A percentile compares a stretch with the other conserved stretches of the same genome.
Evolutionary conservation across 2,797 vertebrate genomes (phyloP).

Genomic region (Capromys pilorides): DNA sequence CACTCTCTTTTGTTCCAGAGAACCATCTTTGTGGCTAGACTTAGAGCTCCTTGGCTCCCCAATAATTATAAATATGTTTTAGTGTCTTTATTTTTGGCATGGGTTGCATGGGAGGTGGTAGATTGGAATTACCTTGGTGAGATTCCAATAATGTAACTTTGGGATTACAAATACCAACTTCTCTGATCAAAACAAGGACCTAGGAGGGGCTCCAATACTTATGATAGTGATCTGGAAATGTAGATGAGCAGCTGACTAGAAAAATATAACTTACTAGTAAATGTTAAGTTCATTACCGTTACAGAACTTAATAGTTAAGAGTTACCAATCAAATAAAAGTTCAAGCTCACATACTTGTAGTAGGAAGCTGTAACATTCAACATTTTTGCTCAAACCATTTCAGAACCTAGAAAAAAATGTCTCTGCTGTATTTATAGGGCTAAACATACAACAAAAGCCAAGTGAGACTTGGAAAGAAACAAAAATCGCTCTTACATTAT

Average conservation of each 20-base stretch:
- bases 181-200: too few relatives aligned
- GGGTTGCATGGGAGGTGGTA: too few relatives aligned
- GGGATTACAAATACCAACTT: too few relatives aligned
- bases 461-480: neutral
- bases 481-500: neutral
- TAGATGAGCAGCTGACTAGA: neutral
- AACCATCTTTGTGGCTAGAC: too few relatives aligned
- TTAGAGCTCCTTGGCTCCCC: too few relatives aligned
- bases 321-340: constrained; percentile 17
- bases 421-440: neutral
- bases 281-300: neutral
- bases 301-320: constrained; percentile 36
- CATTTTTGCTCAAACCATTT: neutral
- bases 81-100: too few relatives aligned
- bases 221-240: neutral
- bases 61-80: too few relatives aligned
- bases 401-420: neutral
- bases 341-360: neutral
- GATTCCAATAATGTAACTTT: too few relatives aligned
- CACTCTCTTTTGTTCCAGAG: too few relatives aligned
- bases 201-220: too few relatives aligned
- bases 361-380: constrained; percentile 17
- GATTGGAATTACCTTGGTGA: too few relatives aligned
- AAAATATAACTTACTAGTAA: neutral
- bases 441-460: neutral